Base-by-base conservation (phyloP, 1,140 invertebrate species). In the Scaptodrosophila lebanonensis region DNA sequence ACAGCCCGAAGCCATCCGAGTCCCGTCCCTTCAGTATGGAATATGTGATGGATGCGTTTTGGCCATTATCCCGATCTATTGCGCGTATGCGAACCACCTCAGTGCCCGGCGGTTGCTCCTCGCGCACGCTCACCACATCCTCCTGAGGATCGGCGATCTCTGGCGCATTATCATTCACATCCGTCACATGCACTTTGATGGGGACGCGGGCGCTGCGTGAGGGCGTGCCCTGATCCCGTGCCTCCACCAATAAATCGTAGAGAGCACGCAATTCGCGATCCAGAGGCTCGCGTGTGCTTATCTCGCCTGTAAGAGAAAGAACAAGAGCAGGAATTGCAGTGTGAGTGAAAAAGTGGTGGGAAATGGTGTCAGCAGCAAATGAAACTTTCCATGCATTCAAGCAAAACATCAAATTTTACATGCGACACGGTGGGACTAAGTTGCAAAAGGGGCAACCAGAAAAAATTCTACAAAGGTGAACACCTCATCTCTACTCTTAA, bases 151-250 rank as follows among this genome's bases (percentile, higher is more conserved):
- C 94, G 20, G 95, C 91, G 49, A 97, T 95, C 86, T 93, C 91
- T 7, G 95, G 95, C 5, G 93, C 90, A 88, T 98, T 97, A 87
- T 98, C 96, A 86, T 98, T 98, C 2, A 95, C 91, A 86, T 98
- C 96, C 9, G 91, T 90, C 2, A 95, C 92, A 51, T 89, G 88
- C 0, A 98, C 91, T 63, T 91, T 89, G 38, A 98, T 88, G 3
- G 92, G 89, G 0, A 94, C 93, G 58, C 94, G 88, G 9, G 92
- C 89, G 48, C 92, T 92, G 43, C 92, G 90, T 1, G 93, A 91
- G 0, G 95, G 93, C 1, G 88, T 89, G 0, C 97, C 97, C 82
- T 94, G 92, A 87, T 99, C 97, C 47, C 91, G 89, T 0, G 95
- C 97, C 87, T 95, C 93, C 8, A 95, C 92, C 1, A 94, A 91